These are phyloP conservation scores for Nomada ruficornis DNA, from an alignment of 2,888 invertebrate species.

Conservation along the genomic window DNA sequence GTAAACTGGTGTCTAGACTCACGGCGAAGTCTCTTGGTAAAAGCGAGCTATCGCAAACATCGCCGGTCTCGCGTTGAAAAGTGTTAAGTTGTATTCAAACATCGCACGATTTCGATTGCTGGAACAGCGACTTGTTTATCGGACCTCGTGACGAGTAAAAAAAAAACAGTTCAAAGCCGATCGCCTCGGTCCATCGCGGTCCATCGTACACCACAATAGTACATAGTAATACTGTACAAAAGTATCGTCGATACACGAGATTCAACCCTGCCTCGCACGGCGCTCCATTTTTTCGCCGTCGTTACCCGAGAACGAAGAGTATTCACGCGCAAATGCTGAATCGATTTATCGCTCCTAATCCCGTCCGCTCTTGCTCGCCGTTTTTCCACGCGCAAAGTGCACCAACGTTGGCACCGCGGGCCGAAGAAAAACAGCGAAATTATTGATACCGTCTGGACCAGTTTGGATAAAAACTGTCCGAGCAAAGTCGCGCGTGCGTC, in stretches of 20 bases:
- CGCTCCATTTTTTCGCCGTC: too few species aligned
- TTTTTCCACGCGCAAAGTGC: constrained; percentile 1
- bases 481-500: constrained; percentile 35
- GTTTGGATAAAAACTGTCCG: constrained; percentile 13
- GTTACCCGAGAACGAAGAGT: too few species aligned
- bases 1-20: constrained; percentile 6
- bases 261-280: background rate
- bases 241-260: background rate
- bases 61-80: background rate
- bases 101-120: constrained; percentile 23
- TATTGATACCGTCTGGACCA: constrained; percentile 35
- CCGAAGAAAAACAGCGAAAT: constrained; percentile 18
- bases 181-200: constrained; percentile 19
- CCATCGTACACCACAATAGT: background rate
- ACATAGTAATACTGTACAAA: background rate
- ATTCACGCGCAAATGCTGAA: background rate
- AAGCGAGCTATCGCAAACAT: constrained; percentile 21
- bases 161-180: constrained; percentile 12
- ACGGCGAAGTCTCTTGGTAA: background rate
- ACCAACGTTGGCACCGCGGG: background rate
- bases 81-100: constrained; percentile 27
- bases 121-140: constrained; percentile 20
- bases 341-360: constrained; percentile 52
- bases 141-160: background rate
- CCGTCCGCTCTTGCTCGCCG: constrained; percentile 28